Evolutionary conservation across 2,113 vertebrate genomes (phyloP).

Genomic region (Oceanites oceanicus): DNA sequence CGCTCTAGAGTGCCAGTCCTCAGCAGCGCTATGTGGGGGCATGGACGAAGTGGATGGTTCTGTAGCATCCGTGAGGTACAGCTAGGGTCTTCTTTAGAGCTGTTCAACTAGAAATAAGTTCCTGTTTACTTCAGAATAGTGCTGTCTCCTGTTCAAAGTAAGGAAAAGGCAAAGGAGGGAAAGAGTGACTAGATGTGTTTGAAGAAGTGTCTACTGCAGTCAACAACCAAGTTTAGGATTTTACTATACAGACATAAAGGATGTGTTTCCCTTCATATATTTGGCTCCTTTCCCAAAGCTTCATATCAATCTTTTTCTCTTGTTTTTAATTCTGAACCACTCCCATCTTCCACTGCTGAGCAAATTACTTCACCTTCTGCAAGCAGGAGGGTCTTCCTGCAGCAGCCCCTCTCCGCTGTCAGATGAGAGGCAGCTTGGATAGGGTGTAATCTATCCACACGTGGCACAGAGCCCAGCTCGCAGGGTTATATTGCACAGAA

Average conservation of each 20-base stretch:
- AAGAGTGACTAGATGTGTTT: constrained; percentile 16
- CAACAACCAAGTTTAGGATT: constrained; percentile 11
- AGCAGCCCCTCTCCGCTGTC: background rate
- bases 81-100: background rate
- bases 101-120: background rate
- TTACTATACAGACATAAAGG: background rate
- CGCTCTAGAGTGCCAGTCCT: background rate
- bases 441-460: background rate
- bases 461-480: background rate
- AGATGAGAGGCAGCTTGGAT: background rate
- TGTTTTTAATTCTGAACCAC: background rate
- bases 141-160: background rate
- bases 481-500: background rate
- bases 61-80: background rate
- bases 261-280: constrained; percentile 3
- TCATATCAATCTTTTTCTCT: background rate
- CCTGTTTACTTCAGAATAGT: background rate
- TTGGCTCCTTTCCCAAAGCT: constrained; percentile 24
- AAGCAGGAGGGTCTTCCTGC: background rate
- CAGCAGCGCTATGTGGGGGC: background rate
- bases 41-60: background rate
- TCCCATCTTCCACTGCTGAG: background rate
- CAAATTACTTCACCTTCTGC: background rate
- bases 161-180: background rate
- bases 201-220: constrained; percentile 5